A percentile compares a stretch with the other conserved stretches of the same genome.
phyloP scores from a whole-genome alignment of 1,140 invertebrate species.

The Cataglyphis hispanica region DNA sequence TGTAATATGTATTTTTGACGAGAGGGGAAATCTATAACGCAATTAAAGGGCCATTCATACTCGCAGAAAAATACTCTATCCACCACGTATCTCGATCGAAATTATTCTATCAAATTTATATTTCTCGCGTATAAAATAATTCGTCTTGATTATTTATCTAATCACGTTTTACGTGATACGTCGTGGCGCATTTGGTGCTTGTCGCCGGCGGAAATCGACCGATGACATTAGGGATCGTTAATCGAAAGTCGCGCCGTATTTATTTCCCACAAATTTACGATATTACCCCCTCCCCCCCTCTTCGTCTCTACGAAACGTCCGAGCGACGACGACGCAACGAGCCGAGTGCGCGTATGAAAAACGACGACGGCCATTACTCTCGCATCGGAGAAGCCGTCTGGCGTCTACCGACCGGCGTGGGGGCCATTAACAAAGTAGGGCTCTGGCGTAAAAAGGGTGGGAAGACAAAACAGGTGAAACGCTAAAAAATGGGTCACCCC shows the following conservation, averaged over 20 bases:
- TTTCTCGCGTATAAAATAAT: slow-evolving; percentile 21
- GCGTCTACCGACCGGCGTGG: slow-evolving; percentile 64
- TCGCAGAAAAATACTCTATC: background rate
- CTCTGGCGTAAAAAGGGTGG: slow-evolving; percentile 74
- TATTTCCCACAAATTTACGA: slow-evolving; percentile 43
- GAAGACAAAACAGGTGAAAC: slow-evolving; percentile 78
- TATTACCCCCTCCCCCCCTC: background rate
- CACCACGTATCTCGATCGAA: slow-evolving; percentile 1
- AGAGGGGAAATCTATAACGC: slow-evolving; percentile 28
- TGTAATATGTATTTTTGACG: slow-evolving; percentile 31
- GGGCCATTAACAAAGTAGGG: slow-evolving; percentile 76
- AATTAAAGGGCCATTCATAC: slow-evolving; percentile 61
- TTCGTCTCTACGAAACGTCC: slow-evolving; percentile 38
- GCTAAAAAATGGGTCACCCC: slow-evolving; percentile 77
- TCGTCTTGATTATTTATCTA: slow-evolving; percentile 34
- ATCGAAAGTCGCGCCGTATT: slow-evolving; percentile 55
- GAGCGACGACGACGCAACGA: background rate
- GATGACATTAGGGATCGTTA: slow-evolving; percentile 48
- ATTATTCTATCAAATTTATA: slow-evolving; percentile 10
- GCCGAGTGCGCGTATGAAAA: slow-evolving; percentile 53
- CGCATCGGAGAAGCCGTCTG: slow-evolving; percentile 71
- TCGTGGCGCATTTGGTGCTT: slow-evolving; percentile 38
- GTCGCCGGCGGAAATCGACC: slow-evolving; percentile 44
- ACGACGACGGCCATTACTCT: slow-evolving; percentile 72
- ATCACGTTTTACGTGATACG: background rate